Evolutionary conservation across 2,888 invertebrate species (phyloP).

Genomic region (Athalia cordata): DNA sequence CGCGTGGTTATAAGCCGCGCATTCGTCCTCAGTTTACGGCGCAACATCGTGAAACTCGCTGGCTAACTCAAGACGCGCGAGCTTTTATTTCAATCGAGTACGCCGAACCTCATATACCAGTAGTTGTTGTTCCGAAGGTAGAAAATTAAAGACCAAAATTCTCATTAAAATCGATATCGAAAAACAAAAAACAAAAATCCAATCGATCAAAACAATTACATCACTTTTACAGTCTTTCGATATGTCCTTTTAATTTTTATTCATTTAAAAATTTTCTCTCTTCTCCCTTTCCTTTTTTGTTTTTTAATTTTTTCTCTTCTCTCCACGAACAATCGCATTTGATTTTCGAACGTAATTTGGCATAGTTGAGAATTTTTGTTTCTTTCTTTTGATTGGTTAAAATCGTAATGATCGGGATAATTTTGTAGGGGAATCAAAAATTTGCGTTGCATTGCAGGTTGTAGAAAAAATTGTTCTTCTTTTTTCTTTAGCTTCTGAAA

Average conservation of each 20-base stretch:
- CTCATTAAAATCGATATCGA: not conserved
- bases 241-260: not conserved
- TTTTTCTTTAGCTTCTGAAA: too few relatives aligned
- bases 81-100: constrained; percentile 10
- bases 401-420: too few relatives aligned
- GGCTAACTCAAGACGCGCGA: constrained; percentile 3
- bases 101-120: not conserved
- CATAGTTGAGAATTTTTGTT: too few relatives aligned
- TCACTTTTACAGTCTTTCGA: not conserved
- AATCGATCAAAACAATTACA: not conserved
- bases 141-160: not conserved
- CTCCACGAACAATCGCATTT: not conserved
- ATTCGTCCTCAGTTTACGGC: constrained; percentile 43
- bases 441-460: too few relatives aligned
- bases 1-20: constrained; percentile 49
- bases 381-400: too few relatives aligned
- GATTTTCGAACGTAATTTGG: not conserved
- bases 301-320: not conserved
- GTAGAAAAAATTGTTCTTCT: too few relatives aligned
- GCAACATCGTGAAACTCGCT: constrained; percentile 38
- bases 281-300: not conserved
- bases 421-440: too few relatives aligned
- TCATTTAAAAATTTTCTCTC: not conserved
- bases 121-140: too few relatives aligned
- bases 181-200: not conserved